Percentiles rank a stretch among this genome's conserved stretches.
phyloP scores from a whole-genome alignment of 64 coral and sea anemone species.

The Montipora sp. region DNA sequence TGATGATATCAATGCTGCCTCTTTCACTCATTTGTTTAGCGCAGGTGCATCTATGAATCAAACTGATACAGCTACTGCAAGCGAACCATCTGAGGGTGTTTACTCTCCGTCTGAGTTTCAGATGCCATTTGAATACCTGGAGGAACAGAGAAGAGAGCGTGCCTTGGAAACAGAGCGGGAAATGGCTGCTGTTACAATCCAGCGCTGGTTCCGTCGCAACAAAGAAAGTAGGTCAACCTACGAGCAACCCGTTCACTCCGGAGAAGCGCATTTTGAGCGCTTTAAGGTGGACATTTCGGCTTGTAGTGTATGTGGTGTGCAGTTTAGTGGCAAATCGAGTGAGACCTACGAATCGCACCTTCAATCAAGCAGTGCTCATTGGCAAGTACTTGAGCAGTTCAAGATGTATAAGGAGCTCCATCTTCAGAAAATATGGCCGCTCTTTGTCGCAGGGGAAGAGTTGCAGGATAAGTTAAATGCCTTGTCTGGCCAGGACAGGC shows the following conservation, averaged over 20 bases:
- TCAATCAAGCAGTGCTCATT: conserved; percentile 11
- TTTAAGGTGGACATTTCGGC: conserved; percentile 69
- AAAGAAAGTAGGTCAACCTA: neutral
- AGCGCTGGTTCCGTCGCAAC: conserved; percentile 49
- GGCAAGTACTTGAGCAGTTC: conserved; percentile 24
- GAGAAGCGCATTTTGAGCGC: conserved; percentile 39
- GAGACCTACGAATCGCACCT: conserved; percentile 49
- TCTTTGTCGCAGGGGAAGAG: conserved; percentile 27
- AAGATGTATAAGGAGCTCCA: conserved; percentile 24
- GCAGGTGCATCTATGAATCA: neutral
- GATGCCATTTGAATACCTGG: conserved; percentile 69
- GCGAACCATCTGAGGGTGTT: conserved; percentile 16
- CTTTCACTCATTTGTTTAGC: neutral
- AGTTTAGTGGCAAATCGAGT: conserved; percentile 10
- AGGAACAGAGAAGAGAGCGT: conserved; percentile 59
- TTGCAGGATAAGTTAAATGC: conserved; percentile 32
- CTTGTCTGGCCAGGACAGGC: conserved; percentile 12
- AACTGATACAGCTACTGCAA: neutral
- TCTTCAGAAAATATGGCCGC: conserved; percentile 47
- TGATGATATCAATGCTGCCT: conserved; percentile 4
- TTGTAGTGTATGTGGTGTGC: conserved; percentile 53
- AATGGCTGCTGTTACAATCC: conserved; percentile 53
- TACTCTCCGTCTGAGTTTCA: conserved; percentile 49
- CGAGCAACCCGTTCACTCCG: conserved; percentile 6
- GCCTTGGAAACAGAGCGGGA: conserved; percentile 46